phyloP scores from a whole-genome alignment of 1,140 invertebrate genomes.

The Dendroctonus valens region DNA sequence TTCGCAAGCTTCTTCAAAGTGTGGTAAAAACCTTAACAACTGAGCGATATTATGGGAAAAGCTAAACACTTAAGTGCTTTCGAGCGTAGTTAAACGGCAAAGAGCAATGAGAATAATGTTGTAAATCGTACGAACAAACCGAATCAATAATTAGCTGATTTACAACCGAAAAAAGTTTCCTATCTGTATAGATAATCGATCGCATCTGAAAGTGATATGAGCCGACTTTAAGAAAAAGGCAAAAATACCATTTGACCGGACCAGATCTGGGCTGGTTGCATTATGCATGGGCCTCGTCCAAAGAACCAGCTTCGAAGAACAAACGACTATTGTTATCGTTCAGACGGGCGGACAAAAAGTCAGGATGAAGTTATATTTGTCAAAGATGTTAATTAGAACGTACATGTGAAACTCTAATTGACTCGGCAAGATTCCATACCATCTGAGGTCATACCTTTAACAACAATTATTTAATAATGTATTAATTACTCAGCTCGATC shows the following conservation, averaged over 20 bases:
- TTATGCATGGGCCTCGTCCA: neutral
- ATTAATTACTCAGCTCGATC: too few relatives aligned
- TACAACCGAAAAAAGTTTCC: conserved; percentile 1
- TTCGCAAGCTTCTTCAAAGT: too few relatives aligned
- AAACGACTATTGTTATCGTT: conserved; percentile 1
- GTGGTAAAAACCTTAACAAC: too few relatives aligned
- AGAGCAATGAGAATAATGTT: neutral
- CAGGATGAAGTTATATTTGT: too few relatives aligned
- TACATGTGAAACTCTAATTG: too few relatives aligned
- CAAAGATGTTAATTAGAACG: too few relatives aligned
- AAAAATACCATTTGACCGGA: neutral
- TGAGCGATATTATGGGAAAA: too few relatives aligned
- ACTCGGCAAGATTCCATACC: too few relatives aligned
- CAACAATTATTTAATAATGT: too few relatives aligned
- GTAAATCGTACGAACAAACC: neutral
- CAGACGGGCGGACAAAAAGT: neutral
- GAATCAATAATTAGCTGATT: conserved; percentile 1
- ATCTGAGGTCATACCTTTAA: too few relatives aligned
- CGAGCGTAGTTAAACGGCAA: too few relatives aligned
- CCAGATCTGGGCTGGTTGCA: conserved; percentile 1
- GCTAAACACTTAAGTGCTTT: too few relatives aligned
- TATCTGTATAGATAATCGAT: neutral
- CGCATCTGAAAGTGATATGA: conserved; percentile 3
- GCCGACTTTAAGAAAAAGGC: conserved; percentile 3
- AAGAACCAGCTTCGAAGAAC: neutral